Conservation (phyloP, 1,140 invertebrate species). For the Globodera rostochiensis region DNA sequence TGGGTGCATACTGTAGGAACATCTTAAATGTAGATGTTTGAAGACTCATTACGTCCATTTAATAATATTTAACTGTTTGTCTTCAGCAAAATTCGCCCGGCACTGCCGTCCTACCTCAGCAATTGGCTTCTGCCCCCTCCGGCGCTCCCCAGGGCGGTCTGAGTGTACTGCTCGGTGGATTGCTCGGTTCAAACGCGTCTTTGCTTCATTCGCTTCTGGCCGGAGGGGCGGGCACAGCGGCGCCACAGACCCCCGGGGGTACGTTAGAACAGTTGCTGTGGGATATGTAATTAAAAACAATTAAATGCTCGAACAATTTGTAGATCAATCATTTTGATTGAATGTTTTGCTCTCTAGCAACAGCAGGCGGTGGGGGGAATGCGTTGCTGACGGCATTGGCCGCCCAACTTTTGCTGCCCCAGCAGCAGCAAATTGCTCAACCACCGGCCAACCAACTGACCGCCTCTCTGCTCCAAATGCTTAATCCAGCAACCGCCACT, state of each 20-base stretch:
- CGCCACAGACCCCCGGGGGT: neutral
- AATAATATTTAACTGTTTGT: too few relatives aligned
- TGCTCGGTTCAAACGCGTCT: conserved; percentile 27
- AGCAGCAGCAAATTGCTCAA: conserved; percentile 32
- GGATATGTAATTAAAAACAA: neutral
- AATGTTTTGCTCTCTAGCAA: conserved; percentile 7
- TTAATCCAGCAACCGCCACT: conserved; percentile 18
- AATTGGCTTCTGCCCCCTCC: conserved; percentile 18
- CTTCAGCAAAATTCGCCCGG: conserved; percentile 22
- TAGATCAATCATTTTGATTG: neutral
- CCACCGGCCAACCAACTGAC: conserved; percentile 25
- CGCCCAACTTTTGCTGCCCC: conserved; percentile 36
- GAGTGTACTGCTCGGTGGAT: conserved; percentile 3
- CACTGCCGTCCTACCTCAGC: conserved; percentile 18
- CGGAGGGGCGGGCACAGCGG: conserved; percentile 3
- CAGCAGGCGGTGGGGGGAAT: conserved; percentile 24
- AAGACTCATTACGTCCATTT: too few relatives aligned
- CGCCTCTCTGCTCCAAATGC: conserved; percentile 29
- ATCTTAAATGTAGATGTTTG: too few relatives aligned
- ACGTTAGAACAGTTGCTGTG: neutral
- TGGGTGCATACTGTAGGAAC: too few relatives aligned
- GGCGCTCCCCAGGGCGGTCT: neutral
- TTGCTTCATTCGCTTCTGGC: neutral
- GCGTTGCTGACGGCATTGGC: conserved; percentile 28
- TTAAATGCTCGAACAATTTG: neutral